phyloP scores from a whole-genome alignment of 1,140 invertebrate species.

The Sweltsa coloradensis region DNA sequence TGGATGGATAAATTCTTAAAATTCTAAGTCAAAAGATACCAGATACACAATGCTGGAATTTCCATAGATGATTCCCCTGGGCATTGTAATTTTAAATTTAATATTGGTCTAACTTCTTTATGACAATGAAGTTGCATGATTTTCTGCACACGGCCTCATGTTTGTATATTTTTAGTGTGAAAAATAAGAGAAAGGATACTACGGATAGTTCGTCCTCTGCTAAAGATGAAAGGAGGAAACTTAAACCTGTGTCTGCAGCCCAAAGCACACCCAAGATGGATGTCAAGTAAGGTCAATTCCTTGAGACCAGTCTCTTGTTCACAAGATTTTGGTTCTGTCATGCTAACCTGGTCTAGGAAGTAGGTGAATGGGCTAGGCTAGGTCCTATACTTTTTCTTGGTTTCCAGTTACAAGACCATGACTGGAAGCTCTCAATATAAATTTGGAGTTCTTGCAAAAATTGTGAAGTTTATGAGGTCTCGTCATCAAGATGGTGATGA shows the following conservation, averaged over 20 bases:
- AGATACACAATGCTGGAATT: background rate
- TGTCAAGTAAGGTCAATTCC: conserved; percentile 37
- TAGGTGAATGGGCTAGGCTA: too few species aligned
- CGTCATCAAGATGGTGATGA: conserved; percentile 88
- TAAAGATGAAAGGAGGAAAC: conserved; percentile 67
- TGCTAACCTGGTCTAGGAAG: background rate
- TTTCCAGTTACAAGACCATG: conserved; percentile 71
- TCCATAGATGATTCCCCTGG: background rate
- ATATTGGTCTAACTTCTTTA: background rate
- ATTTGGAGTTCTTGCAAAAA: conserved; percentile 91
- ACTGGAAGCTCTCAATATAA: conserved; percentile 80
- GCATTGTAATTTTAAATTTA: background rate
- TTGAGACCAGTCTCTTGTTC: background rate
- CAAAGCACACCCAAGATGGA: conserved; percentile 55
- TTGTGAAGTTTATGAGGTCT: conserved; percentile 93
- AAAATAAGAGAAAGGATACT: conserved; percentile 68
- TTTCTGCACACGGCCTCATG: background rate
- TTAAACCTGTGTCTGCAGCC: conserved; percentile 42
- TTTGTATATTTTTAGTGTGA: conserved; percentile 44
- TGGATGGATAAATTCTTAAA: too few species aligned
- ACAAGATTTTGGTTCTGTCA: background rate
- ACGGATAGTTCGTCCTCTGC: conserved; percentile 38
- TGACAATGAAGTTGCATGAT: background rate
- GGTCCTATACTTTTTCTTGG: background rate
- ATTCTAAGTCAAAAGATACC: too few species aligned